A percentile compares a stretch with the other conserved stretches of the same genome.
These are phyloP conservation scores for Argya squamiceps DNA, from an alignment of 2,797 vertebrate genomes.

Conservation along the genomic window DNA sequence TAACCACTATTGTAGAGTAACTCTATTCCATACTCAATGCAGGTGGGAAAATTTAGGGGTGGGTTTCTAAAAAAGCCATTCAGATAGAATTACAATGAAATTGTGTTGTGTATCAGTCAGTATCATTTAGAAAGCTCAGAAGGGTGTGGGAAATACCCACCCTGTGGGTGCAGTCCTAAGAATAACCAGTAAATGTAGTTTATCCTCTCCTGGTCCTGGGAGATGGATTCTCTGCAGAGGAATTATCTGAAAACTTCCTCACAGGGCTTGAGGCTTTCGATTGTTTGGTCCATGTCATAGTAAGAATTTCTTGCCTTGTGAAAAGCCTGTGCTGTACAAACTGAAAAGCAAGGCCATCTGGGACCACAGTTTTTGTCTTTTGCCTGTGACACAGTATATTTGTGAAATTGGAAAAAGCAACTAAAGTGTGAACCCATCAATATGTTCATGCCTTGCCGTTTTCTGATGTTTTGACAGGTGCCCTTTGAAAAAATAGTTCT, in stretches of 20 bases:
- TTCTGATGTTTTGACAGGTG: slow-evolving; percentile 48
- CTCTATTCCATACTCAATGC: background rate
- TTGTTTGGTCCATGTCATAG: background rate
- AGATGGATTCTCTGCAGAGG: background rate
- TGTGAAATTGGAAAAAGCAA: background rate
- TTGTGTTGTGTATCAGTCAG: background rate
- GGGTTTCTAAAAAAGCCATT: background rate
- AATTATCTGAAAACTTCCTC: background rate
- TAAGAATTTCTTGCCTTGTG: background rate
- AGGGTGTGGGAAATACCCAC: background rate
- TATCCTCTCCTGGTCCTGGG: background rate
- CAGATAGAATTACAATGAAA: background rate
- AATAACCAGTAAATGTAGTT: background rate
- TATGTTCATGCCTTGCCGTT: slow-evolving; percentile 43
- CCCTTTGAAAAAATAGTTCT: slow-evolving; percentile 29
- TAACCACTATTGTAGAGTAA: background rate
- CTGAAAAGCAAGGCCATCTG: slow-evolving; percentile 39
- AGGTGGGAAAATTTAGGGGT: background rate
- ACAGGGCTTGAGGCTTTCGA: fast-evolving
- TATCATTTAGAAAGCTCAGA: background rate
- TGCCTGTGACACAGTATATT: background rate
- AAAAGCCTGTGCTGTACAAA: background rate
- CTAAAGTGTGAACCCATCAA: slow-evolving; percentile 35
- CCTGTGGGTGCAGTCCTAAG: background rate
- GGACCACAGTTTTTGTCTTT: background rate